A percentile compares a stretch with the other conserved stretches of the same genome.
These are phyloP conservation scores for Tangara arthus DNA, from an alignment of 2,797 vertebrate species.

Conservation along the genomic window DNA sequence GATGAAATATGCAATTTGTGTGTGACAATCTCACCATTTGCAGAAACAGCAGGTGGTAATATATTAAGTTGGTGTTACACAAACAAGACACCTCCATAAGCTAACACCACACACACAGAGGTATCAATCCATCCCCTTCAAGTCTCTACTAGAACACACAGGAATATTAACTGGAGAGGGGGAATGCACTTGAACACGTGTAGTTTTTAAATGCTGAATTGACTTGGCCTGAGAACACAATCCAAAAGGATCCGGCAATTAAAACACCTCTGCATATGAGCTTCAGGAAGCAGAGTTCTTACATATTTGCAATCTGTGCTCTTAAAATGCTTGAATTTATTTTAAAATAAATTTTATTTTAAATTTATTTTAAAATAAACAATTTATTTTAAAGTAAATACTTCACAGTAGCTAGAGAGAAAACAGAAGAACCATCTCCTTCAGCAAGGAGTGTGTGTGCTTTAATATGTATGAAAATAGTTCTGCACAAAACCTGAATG, in stretches of 20 bases:
- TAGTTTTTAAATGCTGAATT: background rate
- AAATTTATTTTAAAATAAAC: background rate
- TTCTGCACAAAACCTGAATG: background rate
- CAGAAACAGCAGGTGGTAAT: slow-evolving; percentile 15
- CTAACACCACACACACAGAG: background rate
- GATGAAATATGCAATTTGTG: slow-evolving; percentile 1
- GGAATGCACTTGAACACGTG: background rate
- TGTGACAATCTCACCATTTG: background rate
- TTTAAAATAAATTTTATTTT: too few species aligned
- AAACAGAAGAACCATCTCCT: background rate
- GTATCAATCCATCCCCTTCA: background rate
- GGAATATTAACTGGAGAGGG: background rate
- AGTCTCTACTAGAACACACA: background rate
- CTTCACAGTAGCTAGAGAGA: background rate
- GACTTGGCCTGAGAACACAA: background rate
- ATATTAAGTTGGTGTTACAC: slow-evolving; percentile 17
- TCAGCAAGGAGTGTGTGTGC: background rate
- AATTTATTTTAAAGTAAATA: background rate
- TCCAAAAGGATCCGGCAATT: background rate
- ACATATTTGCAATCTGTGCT: background rate
- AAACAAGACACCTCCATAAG: background rate
- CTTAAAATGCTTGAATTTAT: background rate
- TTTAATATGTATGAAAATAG: background rate
- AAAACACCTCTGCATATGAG: background rate
- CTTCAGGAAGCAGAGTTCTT: background rate